These are phyloP conservation scores for Odontothrips loti DNA, from an alignment of 2,888 invertebrate species.

Conservation along the genomic window DNA sequence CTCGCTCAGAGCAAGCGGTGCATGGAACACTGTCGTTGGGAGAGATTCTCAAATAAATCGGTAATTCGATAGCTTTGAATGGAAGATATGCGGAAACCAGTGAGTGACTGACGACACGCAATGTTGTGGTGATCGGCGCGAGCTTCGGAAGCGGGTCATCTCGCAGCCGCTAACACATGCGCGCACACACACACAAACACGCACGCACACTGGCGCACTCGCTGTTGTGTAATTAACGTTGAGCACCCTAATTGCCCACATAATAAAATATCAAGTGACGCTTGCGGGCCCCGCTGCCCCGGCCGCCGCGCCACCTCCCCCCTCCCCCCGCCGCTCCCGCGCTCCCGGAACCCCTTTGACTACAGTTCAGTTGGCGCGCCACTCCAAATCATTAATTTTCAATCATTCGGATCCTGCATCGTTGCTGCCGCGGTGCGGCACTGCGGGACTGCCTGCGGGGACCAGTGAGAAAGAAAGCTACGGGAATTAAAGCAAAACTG, in stretches of 20 bases:
- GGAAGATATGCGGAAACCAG: no score
- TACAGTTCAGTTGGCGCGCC: not conserved
- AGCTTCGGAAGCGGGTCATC: no score
- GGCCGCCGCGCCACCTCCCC: not conserved
- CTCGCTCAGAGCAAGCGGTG: no score
- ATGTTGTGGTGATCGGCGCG: no score
- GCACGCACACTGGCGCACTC: not conserved
- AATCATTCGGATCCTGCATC: not conserved
- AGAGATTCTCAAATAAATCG: no score
- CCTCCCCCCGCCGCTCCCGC: not conserved
- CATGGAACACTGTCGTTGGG: no score
- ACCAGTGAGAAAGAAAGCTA: no score
- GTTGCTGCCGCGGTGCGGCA: not conserved
- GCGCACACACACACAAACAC: not conserved
- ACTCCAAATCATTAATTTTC: constrained; percentile 23
- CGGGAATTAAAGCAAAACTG: no score
- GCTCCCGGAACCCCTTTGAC: no score
- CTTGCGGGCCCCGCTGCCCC: not conserved
- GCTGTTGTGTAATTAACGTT: constrained; percentile 25
- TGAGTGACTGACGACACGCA: no score
- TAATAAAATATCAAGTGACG: constrained; percentile 27
- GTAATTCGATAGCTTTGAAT: no score
- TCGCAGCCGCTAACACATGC: not conserved
- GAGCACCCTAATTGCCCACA: constrained; percentile 25
- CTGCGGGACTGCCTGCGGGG: no score